These are phyloP conservation scores for Thamnophis sirtalis DNA, from an alignment of 2,113 vertebrate species.

Conservation along the genomic window DNA sequence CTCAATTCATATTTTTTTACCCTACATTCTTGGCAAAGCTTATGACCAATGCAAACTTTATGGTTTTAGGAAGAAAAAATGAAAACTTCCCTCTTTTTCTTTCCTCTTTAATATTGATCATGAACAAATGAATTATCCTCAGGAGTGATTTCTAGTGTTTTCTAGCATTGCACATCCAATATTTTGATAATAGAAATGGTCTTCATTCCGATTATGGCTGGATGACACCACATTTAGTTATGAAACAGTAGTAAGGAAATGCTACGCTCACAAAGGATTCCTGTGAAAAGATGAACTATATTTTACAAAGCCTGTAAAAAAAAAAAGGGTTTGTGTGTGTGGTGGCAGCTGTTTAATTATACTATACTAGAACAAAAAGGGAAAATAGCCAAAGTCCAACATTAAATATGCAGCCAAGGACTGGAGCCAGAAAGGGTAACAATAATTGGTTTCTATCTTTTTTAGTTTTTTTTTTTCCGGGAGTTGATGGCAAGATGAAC, in stretches of 20 bases:
- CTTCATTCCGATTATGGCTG: neutral
- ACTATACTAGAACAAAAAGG: neutral
- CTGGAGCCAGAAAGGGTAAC: neutral
- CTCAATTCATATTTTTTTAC: neutral
- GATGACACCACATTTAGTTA: neutral
- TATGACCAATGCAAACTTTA: neutral
- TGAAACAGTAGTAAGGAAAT: neutral
- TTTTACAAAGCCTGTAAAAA: neutral
- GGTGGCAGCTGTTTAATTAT: neutral
- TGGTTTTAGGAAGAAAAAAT: neutral
- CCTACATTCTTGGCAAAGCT: neutral
- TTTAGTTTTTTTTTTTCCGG: no score
- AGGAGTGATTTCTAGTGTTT: neutral
- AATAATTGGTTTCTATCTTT: no score
- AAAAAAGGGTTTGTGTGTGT: neutral
- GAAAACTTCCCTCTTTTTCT: neutral
- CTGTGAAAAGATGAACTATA: neutral
- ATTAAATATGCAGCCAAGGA: neutral
- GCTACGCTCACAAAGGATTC: neutral
- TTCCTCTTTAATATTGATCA: neutral
- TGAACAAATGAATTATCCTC: neutral
- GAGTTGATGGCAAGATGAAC: no score
- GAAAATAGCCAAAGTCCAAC: neutral
- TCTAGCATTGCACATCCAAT: neutral
- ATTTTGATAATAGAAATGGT: neutral